Evolutionary conservation across 2,888 invertebrate species (phyloP).

Genomic region (Endotricha flammealis): DNA sequence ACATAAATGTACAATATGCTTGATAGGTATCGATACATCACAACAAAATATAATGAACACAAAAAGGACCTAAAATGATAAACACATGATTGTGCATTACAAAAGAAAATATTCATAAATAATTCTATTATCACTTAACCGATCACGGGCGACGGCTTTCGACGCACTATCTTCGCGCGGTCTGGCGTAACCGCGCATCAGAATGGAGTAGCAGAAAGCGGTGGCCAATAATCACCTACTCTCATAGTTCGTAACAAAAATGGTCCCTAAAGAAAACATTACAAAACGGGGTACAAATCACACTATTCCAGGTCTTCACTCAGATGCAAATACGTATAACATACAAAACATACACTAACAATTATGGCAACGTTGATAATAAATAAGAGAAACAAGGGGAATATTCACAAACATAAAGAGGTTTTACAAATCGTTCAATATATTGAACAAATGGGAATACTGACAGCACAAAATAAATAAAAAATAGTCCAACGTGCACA

Average conservation of each 20-base stretch:
- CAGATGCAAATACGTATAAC: conserved; percentile 69
- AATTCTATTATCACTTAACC: conserved; percentile 68
- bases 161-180: conserved; percentile 31
- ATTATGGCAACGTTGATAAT: conserved; percentile 78
- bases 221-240: conserved; percentile 42
- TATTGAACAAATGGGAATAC: conserved; percentile 41
- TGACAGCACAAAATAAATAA: conserved; percentile 66
- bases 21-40: conserved; percentile 36
- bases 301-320: conserved; percentile 53
- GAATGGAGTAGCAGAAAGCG: conserved; percentile 34
- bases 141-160: conserved; percentile 36
- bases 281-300: conserved; percentile 68
- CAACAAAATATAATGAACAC: conserved; percentile 51
- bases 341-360: conserved; percentile 73
- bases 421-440: conserved; percentile 28
- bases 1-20: conserved; percentile 56
- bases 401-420: conserved; percentile 60
- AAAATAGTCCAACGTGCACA: conserved; percentile 49
- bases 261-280: conserved; percentile 72
- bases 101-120: conserved; percentile 53
- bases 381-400: conserved; percentile 62
- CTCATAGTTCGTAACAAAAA: conserved; percentile 58
- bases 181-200: conserved; percentile 57
- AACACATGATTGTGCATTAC: conserved; percentile 69
- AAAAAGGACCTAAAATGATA: conserved; percentile 39